Evolutionary conservation across 2,113 vertebrate species (phyloP), one percentile per base, ranked within the genome.

Genomic region (Ptychochromis oligacanthus): DNA sequence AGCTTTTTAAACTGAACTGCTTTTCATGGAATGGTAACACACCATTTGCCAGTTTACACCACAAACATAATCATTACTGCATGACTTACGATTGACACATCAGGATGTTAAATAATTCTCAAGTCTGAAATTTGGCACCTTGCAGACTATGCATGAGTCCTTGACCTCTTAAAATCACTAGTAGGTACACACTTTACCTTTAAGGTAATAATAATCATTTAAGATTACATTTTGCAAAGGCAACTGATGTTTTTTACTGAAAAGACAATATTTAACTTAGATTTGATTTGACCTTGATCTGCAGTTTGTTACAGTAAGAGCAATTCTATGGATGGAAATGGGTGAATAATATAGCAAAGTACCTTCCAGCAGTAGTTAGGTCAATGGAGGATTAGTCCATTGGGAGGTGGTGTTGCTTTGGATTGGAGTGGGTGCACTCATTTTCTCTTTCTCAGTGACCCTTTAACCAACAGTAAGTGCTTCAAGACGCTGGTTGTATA

Each of bases 381-480:
- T 24, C 20, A 58, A 14, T 34, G 54, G 52, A 77, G 58, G 59
- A 75, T 82, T 22, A 62, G 49, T 31, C 81, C 75, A 67, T 77
- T 52, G 61, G 81, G 75, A 77, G 75, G 75, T 83, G 61, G 61
- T 70, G 38, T 67, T 77, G 61, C 61, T 77, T 28, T 57, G 22
- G 22, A 60, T 52, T 31, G 43, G 49, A 56, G 49, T 56, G 34
- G 72, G 10, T 20, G 1, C n/a, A 36, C 46, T 57, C 31, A 22
- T 56, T 54, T 15, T 54, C 67, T 36, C 77, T 56, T 61, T 52
- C 59, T 75, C 56, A 49, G 64, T 81, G 67, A 74, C 67, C 56
- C 34, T 74, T 75, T n/a, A 28, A 18, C 43, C 22, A 28, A 55
- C 17, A 13, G n/a, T 75, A 49, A 40, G 28, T 11, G 17, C 52